phyloP scores from a whole-genome alignment of 2,113 vertebrate species.

The Catharus fuscescens region DNA sequence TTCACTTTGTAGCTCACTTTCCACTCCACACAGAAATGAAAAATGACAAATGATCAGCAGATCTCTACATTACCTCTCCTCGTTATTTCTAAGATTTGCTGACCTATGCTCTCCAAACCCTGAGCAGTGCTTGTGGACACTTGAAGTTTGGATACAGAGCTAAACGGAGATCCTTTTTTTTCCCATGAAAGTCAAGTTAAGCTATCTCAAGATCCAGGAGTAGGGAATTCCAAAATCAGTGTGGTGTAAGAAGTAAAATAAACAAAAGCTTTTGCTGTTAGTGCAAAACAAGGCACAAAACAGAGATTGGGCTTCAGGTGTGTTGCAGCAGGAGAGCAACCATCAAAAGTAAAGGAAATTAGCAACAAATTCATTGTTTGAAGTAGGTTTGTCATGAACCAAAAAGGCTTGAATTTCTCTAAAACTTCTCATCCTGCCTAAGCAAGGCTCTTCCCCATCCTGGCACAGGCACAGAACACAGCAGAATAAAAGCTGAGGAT shows the following conservation, averaged over 20 bases:
- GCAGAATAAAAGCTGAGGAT: neutral
- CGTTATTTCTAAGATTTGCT: neutral
- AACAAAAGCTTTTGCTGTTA: neutral
- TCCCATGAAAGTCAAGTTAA: neutral
- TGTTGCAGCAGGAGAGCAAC: neutral
- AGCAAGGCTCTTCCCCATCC: neutral
- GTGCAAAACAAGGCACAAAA: neutral
- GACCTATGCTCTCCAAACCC: neutral
- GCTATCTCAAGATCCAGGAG: neutral
- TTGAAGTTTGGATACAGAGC: neutral
- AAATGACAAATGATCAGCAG: conserved; percentile 29
- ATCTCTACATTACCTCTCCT: neutral
- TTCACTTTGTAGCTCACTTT: conserved; percentile 28
- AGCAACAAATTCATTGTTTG: neutral
- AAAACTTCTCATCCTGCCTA: neutral
- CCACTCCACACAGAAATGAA: conserved; percentile 1
- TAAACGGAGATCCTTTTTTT: neutral
- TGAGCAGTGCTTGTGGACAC: neutral
- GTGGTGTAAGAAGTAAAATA: neutral
- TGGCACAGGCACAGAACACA: neutral
- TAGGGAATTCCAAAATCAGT: neutral
- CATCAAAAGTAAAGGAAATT: neutral
- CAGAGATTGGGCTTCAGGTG: neutral
- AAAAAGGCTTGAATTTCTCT: neutral
- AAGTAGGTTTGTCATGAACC: neutral